Conservation (phyloP, 2,113 vertebrate genomes). For the Phoenicopterus ruber region DNA sequence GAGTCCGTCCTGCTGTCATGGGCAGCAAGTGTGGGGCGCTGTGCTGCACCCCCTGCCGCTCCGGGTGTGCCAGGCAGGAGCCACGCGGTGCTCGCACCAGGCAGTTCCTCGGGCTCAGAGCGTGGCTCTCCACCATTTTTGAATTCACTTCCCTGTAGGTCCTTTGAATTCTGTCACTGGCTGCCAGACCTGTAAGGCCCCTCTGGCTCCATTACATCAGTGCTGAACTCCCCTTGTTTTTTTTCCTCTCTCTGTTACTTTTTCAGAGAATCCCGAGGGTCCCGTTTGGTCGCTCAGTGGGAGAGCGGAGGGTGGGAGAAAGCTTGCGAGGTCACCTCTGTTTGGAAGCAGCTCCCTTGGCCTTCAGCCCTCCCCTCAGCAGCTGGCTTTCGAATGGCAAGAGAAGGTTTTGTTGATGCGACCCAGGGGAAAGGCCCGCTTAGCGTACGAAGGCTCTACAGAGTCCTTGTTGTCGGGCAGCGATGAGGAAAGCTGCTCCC, state of each 20-base stretch:
- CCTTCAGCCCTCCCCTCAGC: neutral
- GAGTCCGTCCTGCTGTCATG: fast-evolving
- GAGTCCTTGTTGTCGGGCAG: fast-evolving
- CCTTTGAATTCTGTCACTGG: neutral
- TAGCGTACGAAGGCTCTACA: neutral
- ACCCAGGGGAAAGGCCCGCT: neutral
- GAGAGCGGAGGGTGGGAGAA: neutral
- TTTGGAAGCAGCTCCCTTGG: neutral
- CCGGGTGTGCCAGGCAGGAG: fast-evolving
- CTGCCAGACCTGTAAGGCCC: neutral
- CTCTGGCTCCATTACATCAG: fast-evolving
- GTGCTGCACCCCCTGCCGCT: fast-evolving
- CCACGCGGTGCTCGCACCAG: no score
- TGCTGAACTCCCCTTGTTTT: neutral
- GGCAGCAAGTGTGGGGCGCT: no score
- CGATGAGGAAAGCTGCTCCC: neutral
- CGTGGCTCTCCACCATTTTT: neutral
- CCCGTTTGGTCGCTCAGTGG: neutral
- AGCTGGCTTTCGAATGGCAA: neutral
- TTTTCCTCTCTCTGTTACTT: neutral
- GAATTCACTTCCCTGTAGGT: neutral
- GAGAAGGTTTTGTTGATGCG: neutral
- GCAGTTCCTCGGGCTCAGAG: neutral
- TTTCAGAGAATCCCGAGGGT: neutral
- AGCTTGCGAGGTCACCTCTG: neutral